Conservation (phyloP, 2,888 invertebrate species). For the Calameuta pallipes region DNA sequence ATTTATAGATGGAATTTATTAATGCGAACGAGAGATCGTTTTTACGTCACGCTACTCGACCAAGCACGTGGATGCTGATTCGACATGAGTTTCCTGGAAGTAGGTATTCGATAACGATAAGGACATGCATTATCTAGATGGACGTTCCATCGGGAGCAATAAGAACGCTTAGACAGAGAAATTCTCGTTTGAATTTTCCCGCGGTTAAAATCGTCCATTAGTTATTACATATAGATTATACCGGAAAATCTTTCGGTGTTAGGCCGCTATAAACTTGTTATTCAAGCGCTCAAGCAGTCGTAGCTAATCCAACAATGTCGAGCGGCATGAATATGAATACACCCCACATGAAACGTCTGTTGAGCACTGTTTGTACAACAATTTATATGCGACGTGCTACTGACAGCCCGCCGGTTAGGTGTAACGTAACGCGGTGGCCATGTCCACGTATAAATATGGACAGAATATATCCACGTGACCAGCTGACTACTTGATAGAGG, state of each 20-base stretch:
- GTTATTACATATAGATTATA: neutral
- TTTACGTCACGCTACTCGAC: neutral
- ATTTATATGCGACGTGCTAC: constrained; percentile 26
- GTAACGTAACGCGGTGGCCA: constrained; percentile 30
- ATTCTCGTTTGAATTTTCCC: neutral
- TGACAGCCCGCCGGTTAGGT: constrained; percentile 19
- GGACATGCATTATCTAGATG: neutral
- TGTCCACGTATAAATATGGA: constrained; percentile 25
- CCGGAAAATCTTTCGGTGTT: neutral
- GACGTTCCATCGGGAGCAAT: neutral
- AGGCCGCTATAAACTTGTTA: neutral
- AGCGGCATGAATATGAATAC: neutral
- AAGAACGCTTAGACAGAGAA: too few species aligned
- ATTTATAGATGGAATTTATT: neutral
- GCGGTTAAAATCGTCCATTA: neutral
- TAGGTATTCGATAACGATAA: neutral
- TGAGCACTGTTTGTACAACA: neutral
- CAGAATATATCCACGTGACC: constrained; percentile 26
- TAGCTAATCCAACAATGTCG: neutral
- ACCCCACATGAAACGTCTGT: neutral
- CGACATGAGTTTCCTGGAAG: neutral
- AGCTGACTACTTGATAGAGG: constrained; percentile 29
- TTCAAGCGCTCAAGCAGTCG: neutral
- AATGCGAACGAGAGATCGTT: neutral
- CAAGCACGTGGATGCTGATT: neutral